These are phyloP conservation scores for Amia ocellicauda DNA, from an alignment of 2,113 vertebrate genomes.

Conservation along the genomic window DNA sequence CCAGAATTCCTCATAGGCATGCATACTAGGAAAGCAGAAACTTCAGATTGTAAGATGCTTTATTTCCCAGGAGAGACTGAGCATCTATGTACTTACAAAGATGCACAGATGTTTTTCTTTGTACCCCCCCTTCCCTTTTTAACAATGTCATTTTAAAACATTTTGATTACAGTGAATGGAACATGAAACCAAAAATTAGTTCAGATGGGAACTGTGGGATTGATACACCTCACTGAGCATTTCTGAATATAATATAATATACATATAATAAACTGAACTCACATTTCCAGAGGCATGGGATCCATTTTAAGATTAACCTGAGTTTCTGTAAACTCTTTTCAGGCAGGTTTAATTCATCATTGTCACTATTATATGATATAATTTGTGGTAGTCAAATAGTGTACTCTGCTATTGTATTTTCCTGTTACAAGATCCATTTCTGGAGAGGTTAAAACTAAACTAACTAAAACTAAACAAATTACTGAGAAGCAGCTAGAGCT, in stretches of 20 bases:
- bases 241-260: conserved; percentile 3
- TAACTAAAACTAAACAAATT: no score
- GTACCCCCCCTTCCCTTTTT: conserved; percentile 37
- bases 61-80: conserved; percentile 29
- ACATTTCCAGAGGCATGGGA: no score
- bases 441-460: no score
- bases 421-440: no score
- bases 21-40: conserved; percentile 47
- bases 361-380: no score
- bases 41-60: conserved; percentile 42
- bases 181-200: conserved; percentile 41
- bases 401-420: no score
- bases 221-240: neutral
- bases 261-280: no score
- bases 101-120: conserved; percentile 53
- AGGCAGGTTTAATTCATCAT: no score
- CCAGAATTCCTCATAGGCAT: conserved; percentile 38
- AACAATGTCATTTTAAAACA: conserved; percentile 33
- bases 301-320: no score
- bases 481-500: no score
- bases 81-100: conserved; percentile 29
- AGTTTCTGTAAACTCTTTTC: no score
- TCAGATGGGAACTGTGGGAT: neutral
- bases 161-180: conserved; percentile 51
- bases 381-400: no score